phyloP scores from a whole-genome alignment of 2,888 invertebrate genomes.

The Tuberolachnus salignus region DNA sequence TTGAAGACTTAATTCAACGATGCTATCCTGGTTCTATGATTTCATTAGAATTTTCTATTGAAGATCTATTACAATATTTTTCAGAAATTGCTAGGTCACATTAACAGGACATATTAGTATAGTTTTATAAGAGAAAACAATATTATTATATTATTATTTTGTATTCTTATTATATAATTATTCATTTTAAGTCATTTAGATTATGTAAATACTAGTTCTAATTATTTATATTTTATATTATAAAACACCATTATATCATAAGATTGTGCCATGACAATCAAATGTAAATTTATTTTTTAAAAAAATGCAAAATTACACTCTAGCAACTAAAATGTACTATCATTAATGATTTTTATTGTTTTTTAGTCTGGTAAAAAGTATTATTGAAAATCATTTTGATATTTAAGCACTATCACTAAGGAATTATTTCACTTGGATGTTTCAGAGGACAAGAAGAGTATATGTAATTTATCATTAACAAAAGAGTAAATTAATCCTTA shows the following conservation, averaged over 20 bases:
- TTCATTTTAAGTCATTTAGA: neutral
- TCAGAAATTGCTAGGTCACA: slow-evolving; percentile 97
- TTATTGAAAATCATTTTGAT: no score
- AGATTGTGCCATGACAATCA: neutral
- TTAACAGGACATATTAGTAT: slow-evolving; percentile 63
- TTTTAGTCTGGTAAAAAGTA: no score
- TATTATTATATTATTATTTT: neutral
- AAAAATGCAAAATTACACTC: no score
- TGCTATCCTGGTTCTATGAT: slow-evolving; percentile 97
- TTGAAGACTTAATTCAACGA: slow-evolving; percentile 89
- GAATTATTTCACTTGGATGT: no score
- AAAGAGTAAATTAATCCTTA: no score
- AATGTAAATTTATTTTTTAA: neutral
- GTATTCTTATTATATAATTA: neutral
- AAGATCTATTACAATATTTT: slow-evolving; percentile 94
- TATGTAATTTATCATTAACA: no score
- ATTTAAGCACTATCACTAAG: no score
- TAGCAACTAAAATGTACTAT: no score
- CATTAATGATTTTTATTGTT: no score
- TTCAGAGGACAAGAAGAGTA: no score
- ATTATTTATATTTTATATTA: neutral
- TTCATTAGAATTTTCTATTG: slow-evolving; percentile 90
- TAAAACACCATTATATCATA: neutral
- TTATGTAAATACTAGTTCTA: neutral
- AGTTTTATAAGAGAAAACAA: neutral